Evolutionary conservation across 2,113 vertebrate genomes (phyloP).

Genomic region (Uropsilus gracilis): DNA sequence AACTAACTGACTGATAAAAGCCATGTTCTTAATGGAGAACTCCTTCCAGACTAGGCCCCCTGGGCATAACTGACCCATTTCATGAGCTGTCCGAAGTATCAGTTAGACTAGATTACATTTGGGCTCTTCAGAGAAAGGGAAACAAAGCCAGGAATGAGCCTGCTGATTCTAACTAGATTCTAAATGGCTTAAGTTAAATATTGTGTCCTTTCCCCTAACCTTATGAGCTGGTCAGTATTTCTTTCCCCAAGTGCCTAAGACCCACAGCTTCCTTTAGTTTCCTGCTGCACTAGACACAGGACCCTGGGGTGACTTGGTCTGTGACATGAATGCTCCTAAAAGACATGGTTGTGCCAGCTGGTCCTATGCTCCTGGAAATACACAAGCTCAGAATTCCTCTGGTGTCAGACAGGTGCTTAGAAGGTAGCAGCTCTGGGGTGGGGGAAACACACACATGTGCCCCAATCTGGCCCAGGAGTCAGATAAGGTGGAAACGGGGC

Average conservation of each 20-base stretch:
- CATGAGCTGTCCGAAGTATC: not conserved
- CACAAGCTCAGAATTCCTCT: not conserved
- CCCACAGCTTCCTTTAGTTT: not conserved
- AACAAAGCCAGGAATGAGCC: not conserved
- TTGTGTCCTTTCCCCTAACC: not conserved
- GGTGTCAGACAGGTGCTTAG: not conserved
- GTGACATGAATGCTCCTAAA: not conserved
- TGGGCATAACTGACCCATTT: not conserved
- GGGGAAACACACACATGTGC: not conserved
- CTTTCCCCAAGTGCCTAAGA: not conserved
- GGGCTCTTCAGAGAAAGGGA: not conserved
- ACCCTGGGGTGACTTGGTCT: not conserved
- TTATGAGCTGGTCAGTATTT: not conserved
- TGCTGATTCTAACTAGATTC: not conserved
- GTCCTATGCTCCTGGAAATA: not conserved
- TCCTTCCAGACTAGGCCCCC: not conserved
- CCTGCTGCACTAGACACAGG: not conserved
- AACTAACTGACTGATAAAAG: conserved; percentile 14
- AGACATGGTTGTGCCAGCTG: not conserved
- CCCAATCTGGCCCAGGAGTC: not conserved
- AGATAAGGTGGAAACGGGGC: not conserved
- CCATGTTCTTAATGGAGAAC: not conserved
- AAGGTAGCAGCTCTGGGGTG: not conserved
- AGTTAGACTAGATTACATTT: not conserved
- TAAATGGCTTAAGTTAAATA: not conserved